Conservation (phyloP, 2,797 vertebrate genomes). For the Mico argentatus region DNA sequence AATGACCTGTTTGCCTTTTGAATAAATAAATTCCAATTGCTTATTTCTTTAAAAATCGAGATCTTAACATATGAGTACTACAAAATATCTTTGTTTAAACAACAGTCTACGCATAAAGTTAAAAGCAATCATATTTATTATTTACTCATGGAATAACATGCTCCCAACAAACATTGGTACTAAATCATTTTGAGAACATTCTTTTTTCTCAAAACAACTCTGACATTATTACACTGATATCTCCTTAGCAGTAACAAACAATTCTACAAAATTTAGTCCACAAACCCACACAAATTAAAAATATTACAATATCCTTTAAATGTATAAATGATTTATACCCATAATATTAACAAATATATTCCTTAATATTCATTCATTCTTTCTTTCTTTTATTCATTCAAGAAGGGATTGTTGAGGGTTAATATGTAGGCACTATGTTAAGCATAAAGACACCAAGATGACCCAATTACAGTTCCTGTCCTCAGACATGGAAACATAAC, state of each 20-base stretch:
- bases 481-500: neutral
- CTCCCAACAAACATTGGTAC: neutral
- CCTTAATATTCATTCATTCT: neutral
- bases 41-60: conserved; percentile 33
- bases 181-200: conserved; percentile 30
- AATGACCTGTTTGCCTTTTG: neutral
- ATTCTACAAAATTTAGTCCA: conserved; percentile 11
- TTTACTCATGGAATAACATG: conserved; percentile 24
- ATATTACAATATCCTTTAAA: neutral
- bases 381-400: neutral
- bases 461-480: neutral
- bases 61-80: neutral
- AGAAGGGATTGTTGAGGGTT: neutral
- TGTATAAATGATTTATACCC: neutral
- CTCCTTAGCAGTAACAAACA: neutral
- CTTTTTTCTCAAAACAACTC: neutral
- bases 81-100: conserved; percentile 40
- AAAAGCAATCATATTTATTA: conserved; percentile 28
- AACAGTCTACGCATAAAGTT: neutral
- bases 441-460: neutral
- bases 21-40: conserved; percentile 35
- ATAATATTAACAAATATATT: conserved; percentile 11
- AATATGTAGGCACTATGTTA: neutral
- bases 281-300: conserved; percentile 1
- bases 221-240: neutral